Evolutionary conservation across 2,797 vertebrate species (phyloP).

Genomic region (Rhynchotus rufescens): DNA sequence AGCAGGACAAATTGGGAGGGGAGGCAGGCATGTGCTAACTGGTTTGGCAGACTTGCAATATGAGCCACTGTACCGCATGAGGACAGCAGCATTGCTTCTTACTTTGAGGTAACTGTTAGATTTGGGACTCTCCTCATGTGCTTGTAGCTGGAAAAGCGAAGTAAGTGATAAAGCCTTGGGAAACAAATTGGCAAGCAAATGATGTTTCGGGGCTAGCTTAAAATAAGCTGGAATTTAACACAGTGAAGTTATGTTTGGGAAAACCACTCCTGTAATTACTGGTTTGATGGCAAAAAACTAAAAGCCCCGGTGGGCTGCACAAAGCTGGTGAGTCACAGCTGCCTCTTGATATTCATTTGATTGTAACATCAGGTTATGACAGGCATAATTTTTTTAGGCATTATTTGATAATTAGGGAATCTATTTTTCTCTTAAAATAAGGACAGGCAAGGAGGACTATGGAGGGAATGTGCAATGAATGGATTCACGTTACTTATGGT

Average conservation of each 20-base stretch:
- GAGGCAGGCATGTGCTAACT: not conserved
- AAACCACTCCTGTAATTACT: not conserved
- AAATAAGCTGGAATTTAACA: not conserved
- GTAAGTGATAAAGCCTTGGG: not conserved
- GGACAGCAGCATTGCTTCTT: not conserved
- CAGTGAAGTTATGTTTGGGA: not conserved
- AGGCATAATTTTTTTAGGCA: not conserved
- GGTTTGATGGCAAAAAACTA: not conserved
- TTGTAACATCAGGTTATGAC: slow-evolving; percentile 20
- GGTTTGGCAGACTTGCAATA: not conserved
- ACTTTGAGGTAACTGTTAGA: not conserved
- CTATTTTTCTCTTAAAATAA: not conserved
- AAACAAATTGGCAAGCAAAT: not conserved
- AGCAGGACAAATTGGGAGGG: not conserved
- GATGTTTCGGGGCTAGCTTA: not conserved
- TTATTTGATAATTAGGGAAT: slow-evolving; percentile 19
- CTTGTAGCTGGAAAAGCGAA: not conserved
- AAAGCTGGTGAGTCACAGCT: slow-evolving; percentile 10
- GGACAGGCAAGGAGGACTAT: not conserved
- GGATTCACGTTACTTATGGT: not conserved
- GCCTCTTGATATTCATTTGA: slow-evolving; percentile 4
- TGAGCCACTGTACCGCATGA: rapidly evolving
- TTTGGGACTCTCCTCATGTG: not conserved
- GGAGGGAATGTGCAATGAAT: not conserved
- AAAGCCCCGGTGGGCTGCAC: not conserved